phyloP scores from a whole-genome alignment of 2,797 vertebrate species.

The Rhinichthys osculus region DNA sequence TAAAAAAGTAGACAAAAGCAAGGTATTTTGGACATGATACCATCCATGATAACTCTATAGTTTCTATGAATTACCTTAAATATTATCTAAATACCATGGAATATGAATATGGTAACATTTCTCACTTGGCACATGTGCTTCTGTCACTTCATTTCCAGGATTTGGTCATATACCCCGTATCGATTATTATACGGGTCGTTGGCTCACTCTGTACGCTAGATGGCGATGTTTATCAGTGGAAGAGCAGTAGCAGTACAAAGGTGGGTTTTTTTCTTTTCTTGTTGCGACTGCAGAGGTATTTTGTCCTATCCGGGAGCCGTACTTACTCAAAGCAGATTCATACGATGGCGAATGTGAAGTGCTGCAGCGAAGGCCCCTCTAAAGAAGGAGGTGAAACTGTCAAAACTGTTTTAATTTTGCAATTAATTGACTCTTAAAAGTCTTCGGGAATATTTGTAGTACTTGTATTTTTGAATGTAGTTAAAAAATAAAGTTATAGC shows the following conservation, averaged over 20 bases:
- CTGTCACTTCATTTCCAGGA: not conserved
- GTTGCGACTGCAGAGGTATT: not conserved
- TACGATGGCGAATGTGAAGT: constrained; percentile 54
- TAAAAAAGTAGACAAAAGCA: too few relatives aligned
- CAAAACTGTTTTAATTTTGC: constrained; percentile 22
- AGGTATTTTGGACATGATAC: too few relatives aligned
- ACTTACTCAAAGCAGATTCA: constrained; percentile 4
- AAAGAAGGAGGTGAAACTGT: constrained; percentile 58
- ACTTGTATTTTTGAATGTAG: not conserved
- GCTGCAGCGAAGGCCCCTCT: constrained; percentile 40
- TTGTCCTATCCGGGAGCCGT: constrained; percentile 47
- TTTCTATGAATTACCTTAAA: too few relatives aligned
- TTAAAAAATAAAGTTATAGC: not conserved
- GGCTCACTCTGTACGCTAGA: not conserved
- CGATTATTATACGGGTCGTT: not conserved
- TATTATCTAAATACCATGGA: too few relatives aligned
- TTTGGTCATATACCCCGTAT: too few relatives aligned
- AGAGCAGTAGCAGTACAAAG: not conserved
- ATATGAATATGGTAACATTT: too few relatives aligned
- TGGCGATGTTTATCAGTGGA: not conserved
- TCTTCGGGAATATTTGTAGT: not conserved
- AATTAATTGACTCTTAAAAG: not conserved
- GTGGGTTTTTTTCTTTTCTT: not conserved
- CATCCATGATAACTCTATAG: too few relatives aligned
- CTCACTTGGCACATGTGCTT: too few relatives aligned